A percentile compares a stretch with the other conserved stretches of the same genome.
These are phyloP conservation scores for Theocolax elegans DNA, from an alignment of 1,140 invertebrate genomes.

Conservation along the genomic window DNA sequence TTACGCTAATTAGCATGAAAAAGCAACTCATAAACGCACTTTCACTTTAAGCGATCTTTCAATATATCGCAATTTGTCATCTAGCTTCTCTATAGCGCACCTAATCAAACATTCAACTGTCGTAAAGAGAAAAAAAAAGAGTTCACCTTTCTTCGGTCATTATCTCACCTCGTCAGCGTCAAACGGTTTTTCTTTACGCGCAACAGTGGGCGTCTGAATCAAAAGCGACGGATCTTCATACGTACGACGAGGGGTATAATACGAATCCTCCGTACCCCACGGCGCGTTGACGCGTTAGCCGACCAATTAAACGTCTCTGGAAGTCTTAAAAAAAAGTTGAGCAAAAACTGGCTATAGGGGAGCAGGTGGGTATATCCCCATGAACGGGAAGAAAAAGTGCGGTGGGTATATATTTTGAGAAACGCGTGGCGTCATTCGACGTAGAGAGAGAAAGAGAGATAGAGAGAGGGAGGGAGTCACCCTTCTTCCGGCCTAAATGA, in stretches of 20 bases:
- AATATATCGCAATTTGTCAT: neutral
- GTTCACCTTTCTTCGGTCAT: neutral
- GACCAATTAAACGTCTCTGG: conserved; percentile 57
- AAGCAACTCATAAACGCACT: neutral
- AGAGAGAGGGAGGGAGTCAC: conserved; percentile 48
- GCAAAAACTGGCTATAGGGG: conserved; percentile 1
- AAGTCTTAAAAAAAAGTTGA: conserved; percentile 38
- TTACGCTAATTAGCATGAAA: conserved; percentile 27
- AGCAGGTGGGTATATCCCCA: conserved; percentile 11
- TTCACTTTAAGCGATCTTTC: neutral
- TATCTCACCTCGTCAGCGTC: conserved; percentile 7
- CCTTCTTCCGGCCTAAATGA: conserved; percentile 49
- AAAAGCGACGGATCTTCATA: too few relatives aligned
- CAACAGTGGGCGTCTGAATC: conserved; percentile 52
- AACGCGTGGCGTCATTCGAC: conserved; percentile 20
- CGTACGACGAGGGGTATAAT: neutral
- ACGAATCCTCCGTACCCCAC: conserved; percentile 28
- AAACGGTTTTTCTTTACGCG: conserved; percentile 36
- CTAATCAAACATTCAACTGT: conserved; percentile 18
- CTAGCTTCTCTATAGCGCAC: neutral
- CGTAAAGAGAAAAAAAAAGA: neutral
- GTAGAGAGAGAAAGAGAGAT: neutral
- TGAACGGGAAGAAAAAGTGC: conserved; percentile 30
- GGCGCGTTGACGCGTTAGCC: conserved; percentile 47
- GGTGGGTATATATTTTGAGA: conserved; percentile 45